These are phyloP conservation scores for Heliocidaris tuberculata DNA, from an alignment of 35 echinoderm and acorn worm species.

Conservation along the genomic window DNA sequence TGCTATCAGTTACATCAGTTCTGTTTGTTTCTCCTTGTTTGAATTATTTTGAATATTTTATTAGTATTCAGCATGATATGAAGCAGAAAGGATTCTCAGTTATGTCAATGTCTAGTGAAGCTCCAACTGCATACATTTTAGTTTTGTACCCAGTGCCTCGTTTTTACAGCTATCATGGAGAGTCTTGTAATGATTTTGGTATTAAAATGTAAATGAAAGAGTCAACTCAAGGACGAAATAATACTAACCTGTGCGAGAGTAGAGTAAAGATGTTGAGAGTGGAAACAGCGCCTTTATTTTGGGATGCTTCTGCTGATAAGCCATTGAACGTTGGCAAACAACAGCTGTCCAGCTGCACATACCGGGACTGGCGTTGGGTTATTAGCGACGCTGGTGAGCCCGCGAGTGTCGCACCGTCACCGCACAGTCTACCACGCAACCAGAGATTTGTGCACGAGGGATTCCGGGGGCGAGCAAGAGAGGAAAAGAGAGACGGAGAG, in stretches of 20 bases:
- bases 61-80: background rate
- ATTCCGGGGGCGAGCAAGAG: slow-evolving; percentile 9
- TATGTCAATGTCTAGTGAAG: no score
- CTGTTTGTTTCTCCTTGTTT: no score
- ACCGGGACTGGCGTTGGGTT: slow-evolving; percentile 47
- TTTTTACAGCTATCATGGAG: background rate
- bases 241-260: background rate
- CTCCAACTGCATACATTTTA: background rate
- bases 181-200: background rate
- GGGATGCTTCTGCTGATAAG: slow-evolving; percentile 46
- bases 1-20: no score
- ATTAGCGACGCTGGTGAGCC: slow-evolving; percentile 47
- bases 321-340: slow-evolving; percentile 46
- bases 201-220: background rate
- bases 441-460: slow-evolving; percentile 31
- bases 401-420: slow-evolving; percentile 40
- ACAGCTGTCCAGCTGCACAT: slow-evolving; percentile 50
- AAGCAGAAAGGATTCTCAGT: background rate
- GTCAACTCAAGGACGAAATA: background rate
- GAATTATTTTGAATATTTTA: no score
- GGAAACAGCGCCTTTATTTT: slow-evolving; percentile 38
- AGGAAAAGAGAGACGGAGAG: background rate
- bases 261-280: background rate
- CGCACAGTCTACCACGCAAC: slow-evolving; percentile 32
- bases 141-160: background rate